Evolutionary conservation across 2,888 invertebrate genomes (phyloP).

Genomic region (Ptychoptera contaminata): DNA sequence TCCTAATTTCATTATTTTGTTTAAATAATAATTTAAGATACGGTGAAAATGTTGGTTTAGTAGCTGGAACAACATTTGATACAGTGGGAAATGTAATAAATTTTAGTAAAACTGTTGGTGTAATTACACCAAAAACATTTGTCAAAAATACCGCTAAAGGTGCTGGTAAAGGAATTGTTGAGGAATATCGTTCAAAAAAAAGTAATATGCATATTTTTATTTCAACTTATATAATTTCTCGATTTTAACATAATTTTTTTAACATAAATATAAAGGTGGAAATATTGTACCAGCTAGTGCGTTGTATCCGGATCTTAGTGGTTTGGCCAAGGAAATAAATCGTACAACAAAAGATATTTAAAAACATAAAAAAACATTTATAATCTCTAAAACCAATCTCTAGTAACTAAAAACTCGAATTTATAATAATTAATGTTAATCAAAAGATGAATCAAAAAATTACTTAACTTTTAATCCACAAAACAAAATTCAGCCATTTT

Average conservation of each 20-base stretch:
- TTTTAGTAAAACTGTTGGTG: conserved; percentile 45
- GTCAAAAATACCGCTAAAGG: conserved; percentile 46
- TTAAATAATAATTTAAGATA: conserved; percentile 35
- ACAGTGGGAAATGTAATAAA: conserved; percentile 53
- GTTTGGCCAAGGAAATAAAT: neutral
- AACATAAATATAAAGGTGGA: neutral
- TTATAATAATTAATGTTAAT: too few species aligned
- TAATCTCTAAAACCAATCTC: too few species aligned
- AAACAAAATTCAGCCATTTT: too few species aligned
- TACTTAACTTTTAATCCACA: too few species aligned
- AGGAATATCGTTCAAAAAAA: conserved; percentile 23
- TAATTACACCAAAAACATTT: conserved; percentile 49
- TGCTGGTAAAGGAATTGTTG: conserved; percentile 39
- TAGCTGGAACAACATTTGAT: conserved; percentile 48
- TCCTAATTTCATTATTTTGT: conserved; percentile 2
- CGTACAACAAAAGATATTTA: too few species aligned
- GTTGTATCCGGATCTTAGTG: conserved; percentile 23
- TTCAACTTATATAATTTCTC: too few species aligned
- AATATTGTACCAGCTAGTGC: conserved; percentile 20
- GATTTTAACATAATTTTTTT: too few species aligned
- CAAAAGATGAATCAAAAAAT: too few species aligned
- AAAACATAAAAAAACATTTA: too few species aligned
- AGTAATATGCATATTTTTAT: too few species aligned
- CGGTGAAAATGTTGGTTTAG: conserved; percentile 45
- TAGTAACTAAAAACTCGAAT: too few species aligned